These are phyloP conservation scores for Ganaspis brasiliensis DNA, from an alignment of 2,888 invertebrate species.

Conservation along the genomic window DNA sequence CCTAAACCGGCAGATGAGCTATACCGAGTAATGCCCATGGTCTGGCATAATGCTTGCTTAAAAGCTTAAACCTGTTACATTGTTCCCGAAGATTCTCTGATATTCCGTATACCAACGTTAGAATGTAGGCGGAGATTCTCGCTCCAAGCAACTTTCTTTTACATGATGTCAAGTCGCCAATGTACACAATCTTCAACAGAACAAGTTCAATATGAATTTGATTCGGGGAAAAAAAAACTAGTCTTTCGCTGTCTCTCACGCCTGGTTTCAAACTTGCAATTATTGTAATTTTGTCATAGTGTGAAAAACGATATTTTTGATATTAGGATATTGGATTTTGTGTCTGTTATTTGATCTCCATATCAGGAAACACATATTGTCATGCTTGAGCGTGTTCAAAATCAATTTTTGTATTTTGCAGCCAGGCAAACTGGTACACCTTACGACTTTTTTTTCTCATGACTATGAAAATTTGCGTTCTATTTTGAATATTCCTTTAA, in stretches of 20 bases:
- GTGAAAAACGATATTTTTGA: slow-evolving; percentile 10
- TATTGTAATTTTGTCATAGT: background rate
- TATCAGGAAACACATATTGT: too few relatives aligned
- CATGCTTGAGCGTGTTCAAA: too few relatives aligned
- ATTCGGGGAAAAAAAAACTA: background rate
- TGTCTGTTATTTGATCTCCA: too few relatives aligned
- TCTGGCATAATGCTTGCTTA: slow-evolving; percentile 49
- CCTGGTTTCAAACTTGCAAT: background rate
- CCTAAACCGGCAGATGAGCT: slow-evolving; percentile 27
- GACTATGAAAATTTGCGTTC: too few relatives aligned
- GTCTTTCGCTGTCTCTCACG: background rate
- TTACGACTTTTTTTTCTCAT: too few relatives aligned
- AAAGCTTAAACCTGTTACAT: slow-evolving; percentile 59
- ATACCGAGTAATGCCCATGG: slow-evolving; percentile 19
- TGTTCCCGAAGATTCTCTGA: slow-evolving; percentile 42
- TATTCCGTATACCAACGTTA: slow-evolving; percentile 11
- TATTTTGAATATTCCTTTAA: too few relatives aligned
- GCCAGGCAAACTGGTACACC: too few relatives aligned
- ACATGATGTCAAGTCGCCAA: slow-evolving; percentile 18
- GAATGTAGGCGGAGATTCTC: slow-evolving; percentile 27
- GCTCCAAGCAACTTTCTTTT: slow-evolving; percentile 9
- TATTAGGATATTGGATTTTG: too few relatives aligned
- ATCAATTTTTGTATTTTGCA: too few relatives aligned
- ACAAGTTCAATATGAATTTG: slow-evolving; percentile 12
- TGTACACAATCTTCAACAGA: slow-evolving; percentile 2